Conservation (phyloP, 2,888 invertebrate species). For the Sphaeridia pumilis region DNA sequence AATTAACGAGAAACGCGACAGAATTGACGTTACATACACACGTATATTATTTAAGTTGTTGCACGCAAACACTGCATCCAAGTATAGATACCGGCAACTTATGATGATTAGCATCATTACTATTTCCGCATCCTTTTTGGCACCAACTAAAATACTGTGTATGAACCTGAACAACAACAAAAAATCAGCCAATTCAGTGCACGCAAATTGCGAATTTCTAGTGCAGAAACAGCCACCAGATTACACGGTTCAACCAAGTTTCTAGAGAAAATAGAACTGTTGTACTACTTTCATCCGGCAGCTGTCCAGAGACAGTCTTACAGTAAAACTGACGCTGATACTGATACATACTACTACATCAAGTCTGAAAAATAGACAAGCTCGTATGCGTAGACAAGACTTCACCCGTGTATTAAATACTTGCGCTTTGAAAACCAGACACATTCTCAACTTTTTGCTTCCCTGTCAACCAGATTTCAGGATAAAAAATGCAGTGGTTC, state of each 20-base stretch:
- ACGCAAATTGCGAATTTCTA: neutral
- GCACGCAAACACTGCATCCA: too few species aligned
- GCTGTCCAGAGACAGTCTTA: neutral
- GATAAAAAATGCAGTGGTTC: neutral
- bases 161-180: neutral
- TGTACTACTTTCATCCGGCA: constrained; percentile 1
- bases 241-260: too few species aligned
- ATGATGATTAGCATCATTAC: neutral
- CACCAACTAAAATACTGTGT: too few species aligned
- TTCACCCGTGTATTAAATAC: too few species aligned
- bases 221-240: neutral
- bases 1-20: too few species aligned
- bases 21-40: too few species aligned
- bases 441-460: neutral
- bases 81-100: too few species aligned
- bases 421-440: too few species aligned
- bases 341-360: too few species aligned
- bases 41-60: too few species aligned
- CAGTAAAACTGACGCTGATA: too few species aligned
- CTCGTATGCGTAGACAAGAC: too few species aligned
- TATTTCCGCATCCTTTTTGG: neutral
- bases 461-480: neutral
- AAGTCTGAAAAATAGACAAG: neutral
- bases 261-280: neutral
- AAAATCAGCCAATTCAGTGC: neutral